Base-by-base conservation (phyloP, 2,888 invertebrate species). In the Archips crataeganus region DNA sequence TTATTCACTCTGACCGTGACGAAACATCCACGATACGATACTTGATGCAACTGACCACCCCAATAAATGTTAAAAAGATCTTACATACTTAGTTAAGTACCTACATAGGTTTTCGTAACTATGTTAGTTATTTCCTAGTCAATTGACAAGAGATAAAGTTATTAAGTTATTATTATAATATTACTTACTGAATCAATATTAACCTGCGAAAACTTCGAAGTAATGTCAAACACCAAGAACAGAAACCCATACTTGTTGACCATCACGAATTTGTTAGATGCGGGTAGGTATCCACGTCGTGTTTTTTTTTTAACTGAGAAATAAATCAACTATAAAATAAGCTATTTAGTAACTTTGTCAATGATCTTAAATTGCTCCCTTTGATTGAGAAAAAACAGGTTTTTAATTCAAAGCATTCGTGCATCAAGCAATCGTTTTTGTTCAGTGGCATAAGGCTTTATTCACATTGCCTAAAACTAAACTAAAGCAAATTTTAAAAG, bases 161-260 rank as follows among this genome's bases (percentile, higher is more conserved):
- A 15, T 8, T 51, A 51, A 71, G 49, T 73, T n/a, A 23, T 23
- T 23, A 23, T 23, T 72, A 42, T 69, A 64, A 62, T 71, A 3
- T 54, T 57, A 57, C 57, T 57, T 57, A 57, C 57, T 57, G 39
- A 47, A 73, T 75, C 72, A 9, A 42, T 45, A 42, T 15, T 34
- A 42, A 61, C 8, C 15, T 61, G 15, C 2, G n/a, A 39, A 39
- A 61, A 61, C 61, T 36, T 61, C n/a, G 61, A 61, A 39, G n/a
- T n/a, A 39, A 39, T n/a, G 61, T 39, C 36, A 57, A 57, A 57
- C 57, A 57, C 57, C 10, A 61, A 39, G n/a, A 61, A 61, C 3
- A 61, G 8, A 61, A 39, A 36, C 39, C n/a, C n/a, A 61, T 39
- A 61, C 11, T n/a, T n/a, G n/a, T 61, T 61, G n/a, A 61, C 61